phyloP scores from a whole-genome alignment of 1,140 invertebrate species.

The Phymorhynchus buccinoides region DNA sequence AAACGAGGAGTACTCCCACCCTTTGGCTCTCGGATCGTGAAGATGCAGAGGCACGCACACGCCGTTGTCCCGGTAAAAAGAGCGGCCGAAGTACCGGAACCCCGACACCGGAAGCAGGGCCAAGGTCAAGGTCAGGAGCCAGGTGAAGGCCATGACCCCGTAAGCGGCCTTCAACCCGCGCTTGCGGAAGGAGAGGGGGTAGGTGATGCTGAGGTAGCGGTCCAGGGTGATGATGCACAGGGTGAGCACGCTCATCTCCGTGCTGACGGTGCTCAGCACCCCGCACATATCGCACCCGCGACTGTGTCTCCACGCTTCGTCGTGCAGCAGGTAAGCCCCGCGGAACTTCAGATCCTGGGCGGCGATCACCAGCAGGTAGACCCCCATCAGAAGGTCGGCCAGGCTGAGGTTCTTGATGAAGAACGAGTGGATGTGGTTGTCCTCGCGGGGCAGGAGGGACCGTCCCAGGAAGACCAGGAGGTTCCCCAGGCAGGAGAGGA shows the following conservation, averaged over 20 bases:
- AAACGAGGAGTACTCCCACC: slow-evolving; percentile 72
- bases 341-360: slow-evolving; percentile 80
- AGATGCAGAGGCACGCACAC: slow-evolving; percentile 73
- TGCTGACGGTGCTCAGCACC: slow-evolving; percentile 61
- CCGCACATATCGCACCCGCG: slow-evolving; percentile 72
- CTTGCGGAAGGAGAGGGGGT: slow-evolving; percentile 75
- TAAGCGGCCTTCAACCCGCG: slow-evolving; percentile 74
- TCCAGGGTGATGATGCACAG: slow-evolving; percentile 85
- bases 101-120: slow-evolving; percentile 80
- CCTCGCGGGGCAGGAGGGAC: slow-evolving; percentile 76
- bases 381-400: slow-evolving; percentile 86
- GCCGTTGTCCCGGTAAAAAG: slow-evolving; percentile 70
- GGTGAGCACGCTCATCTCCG: slow-evolving; percentile 82
- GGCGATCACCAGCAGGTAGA: slow-evolving; percentile 84
- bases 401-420: slow-evolving; percentile 83
- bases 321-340: slow-evolving; percentile 79
- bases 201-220: slow-evolving; percentile 80
- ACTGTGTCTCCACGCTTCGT: slow-evolving; percentile 81
- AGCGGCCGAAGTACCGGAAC: slow-evolving; percentile 76
- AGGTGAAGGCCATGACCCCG: slow-evolving; percentile 77
- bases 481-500: slow-evolving; percentile 81
- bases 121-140: slow-evolving; percentile 79
- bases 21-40: slow-evolving; percentile 69
- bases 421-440: slow-evolving; percentile 73
- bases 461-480: slow-evolving; percentile 81